These are phyloP conservation scores for Chlorodrepanis virens DNA, from an alignment of 2,113 vertebrate genomes.

Conservation along the genomic window DNA sequence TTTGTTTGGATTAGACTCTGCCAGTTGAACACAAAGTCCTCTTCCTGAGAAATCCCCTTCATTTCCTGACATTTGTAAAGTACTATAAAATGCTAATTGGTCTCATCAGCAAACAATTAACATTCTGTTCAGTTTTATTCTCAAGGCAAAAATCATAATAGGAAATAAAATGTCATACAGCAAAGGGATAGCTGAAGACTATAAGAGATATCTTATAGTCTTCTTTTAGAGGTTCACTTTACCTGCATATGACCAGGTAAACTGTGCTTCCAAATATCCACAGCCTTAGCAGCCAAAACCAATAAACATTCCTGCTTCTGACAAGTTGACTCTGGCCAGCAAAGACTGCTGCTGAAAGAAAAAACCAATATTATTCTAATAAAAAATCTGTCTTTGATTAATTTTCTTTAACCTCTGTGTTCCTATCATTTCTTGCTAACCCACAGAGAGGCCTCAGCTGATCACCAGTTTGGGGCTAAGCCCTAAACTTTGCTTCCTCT, in stretches of 20 bases:
- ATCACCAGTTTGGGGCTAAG: neutral
- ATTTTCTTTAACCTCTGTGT: neutral
- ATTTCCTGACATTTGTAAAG: conserved; percentile 48
- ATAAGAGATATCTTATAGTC: fast-evolving
- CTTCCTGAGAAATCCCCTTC: conserved; percentile 19
- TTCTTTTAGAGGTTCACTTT: neutral
- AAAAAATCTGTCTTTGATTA: neutral
- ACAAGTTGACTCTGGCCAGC: neutral
- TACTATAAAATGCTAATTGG: conserved; percentile 38
- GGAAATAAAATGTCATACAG: conserved; percentile 7
- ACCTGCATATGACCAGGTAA: neutral
- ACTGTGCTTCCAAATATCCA: neutral
- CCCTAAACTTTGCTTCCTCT: neutral
- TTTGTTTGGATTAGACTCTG: conserved; percentile 36
- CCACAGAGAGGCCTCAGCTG: neutral
- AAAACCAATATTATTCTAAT: neutral
- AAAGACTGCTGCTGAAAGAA: neutral
- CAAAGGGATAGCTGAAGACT: neutral
- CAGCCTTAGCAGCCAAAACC: neutral
- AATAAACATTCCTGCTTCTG: neutral
- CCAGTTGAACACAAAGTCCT: neutral
- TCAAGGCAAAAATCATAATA: neutral
- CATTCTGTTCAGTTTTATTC: conserved; percentile 18
- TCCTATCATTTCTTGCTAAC: neutral
- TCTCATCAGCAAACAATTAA: conserved; percentile 9